Evolutionary conservation across 2,113 vertebrate genomes (phyloP), one percentile per base, ranked within the genome.

Genomic region (Crotalus tigris): DNA sequence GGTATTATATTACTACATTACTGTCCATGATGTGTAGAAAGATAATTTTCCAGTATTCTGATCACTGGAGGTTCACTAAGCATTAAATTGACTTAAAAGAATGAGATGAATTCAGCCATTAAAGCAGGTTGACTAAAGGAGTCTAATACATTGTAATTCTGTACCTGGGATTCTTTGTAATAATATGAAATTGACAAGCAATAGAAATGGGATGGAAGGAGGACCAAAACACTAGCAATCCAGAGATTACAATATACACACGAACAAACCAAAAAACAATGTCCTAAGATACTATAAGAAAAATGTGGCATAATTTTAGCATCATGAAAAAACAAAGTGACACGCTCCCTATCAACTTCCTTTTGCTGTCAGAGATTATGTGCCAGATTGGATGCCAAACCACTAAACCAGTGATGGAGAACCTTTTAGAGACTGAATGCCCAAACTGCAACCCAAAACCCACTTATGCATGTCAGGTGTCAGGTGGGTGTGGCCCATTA

Each of bases 1-100:
- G 54, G 15, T 21, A 53, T 24, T 89, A 64, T 54, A 88, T 75
- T 75, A 39, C n/a, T 19, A 19, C 55, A 21, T 91, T 29, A 54
- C 5, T 88, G 10, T 1, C 13, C 3, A 8, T 93, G 4, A 81
- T 91, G 26, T 17, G n/a, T 54, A 87, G 44, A 92, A 13, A 93
- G 23, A 87, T 87, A 92, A 89, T 94, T 96, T 96, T 92, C n/a
- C 2, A 85, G 21, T 57, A 57, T 4, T 93, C 49, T 89, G 53
- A 93, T 64, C 92, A 44, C 58, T 29, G 54, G 26, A 81, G 4
- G 0, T 92, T 94, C 75, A 49, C 44, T 2, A 94, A 59, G 5
- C 23, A 53, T 88, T 92, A 61, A 29, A 58, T 1, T 93, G 1
- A 55, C 55, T 94, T 93, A 69, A 53, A 91, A 91, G 8, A 91